Evolutionary conservation across 37 sponge, comb jelly and placozoan species (phyloP).

Genomic region (Mnemiopsis leidyi): DNA sequence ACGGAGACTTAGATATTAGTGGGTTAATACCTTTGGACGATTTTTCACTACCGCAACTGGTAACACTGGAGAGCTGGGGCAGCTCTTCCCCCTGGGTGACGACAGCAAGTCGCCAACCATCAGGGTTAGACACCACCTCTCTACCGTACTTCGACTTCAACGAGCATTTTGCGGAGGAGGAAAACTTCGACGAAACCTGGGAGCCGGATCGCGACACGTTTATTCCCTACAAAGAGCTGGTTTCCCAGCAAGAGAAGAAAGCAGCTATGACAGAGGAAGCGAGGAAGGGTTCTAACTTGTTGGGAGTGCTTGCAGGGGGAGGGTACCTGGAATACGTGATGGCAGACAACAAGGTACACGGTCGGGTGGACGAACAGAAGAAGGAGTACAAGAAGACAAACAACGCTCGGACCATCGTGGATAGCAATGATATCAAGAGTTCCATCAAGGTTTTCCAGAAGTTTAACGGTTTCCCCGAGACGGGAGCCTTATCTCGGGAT

Average conservation of each 20-base stretch:
- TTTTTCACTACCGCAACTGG: neutral
- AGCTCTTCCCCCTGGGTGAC: neutral
- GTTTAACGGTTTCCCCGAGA: conserved; percentile 33
- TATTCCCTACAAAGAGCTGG: neutral
- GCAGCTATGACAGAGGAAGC: neutral
- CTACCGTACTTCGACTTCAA: neutral
- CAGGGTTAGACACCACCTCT: neutral
- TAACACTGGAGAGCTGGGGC: neutral
- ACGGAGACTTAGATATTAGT: too few species aligned
- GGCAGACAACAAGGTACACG: neutral
- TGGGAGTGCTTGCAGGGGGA: neutral
- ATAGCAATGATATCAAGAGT: neutral
- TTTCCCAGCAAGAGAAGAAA: neutral
- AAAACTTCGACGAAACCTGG: neutral
- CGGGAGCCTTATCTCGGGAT: neutral
- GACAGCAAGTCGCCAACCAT: neutral
- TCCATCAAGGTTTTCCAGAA: conserved; percentile 16
- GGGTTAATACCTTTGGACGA: too few species aligned
- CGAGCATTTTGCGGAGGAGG: neutral
- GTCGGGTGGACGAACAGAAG: neutral
- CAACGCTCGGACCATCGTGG: neutral
- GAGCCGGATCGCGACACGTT: neutral
- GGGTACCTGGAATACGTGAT: conserved; percentile 4
- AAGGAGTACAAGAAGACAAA: neutral
- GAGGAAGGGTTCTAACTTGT: neutral